These are phyloP conservation scores for Paradoxurus hermaphroditus DNA, from an alignment of 2,113 vertebrate species.

Conservation along the genomic window DNA sequence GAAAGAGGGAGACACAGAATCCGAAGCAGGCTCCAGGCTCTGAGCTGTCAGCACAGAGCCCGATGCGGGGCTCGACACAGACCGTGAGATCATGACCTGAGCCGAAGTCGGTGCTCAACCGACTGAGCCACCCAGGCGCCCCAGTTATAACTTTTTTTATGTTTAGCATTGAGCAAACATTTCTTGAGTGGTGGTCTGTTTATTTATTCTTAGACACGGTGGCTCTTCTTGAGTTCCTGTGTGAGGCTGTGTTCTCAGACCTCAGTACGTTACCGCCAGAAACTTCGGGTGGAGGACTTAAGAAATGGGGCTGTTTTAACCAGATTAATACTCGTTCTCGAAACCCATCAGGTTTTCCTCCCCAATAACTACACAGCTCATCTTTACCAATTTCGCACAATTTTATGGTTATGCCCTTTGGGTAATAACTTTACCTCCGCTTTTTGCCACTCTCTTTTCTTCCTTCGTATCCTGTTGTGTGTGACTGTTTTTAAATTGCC, in stretches of 20 bases:
- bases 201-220: background rate
- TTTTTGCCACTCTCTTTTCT: background rate
- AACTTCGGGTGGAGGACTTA: background rate
- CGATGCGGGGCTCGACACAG: too few relatives aligned
- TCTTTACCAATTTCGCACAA: background rate
- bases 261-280: background rate
- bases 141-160: fast-evolving
- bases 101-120: too few relatives aligned
- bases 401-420: background rate
- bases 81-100: too few relatives aligned
- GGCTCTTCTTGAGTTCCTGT: background rate
- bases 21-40: too few relatives aligned
- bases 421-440: background rate
- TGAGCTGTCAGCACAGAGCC: too few relatives aligned
- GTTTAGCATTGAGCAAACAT: background rate
- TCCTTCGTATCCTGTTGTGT: background rate
- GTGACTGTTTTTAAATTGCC: background rate
- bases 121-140: too few relatives aligned
- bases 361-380: too few relatives aligned
- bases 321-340: background rate
- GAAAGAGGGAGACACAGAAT: too few relatives aligned
- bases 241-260: background rate
- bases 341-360: background rate
- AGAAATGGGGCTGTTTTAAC: background rate
- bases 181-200: background rate